Percentiles rank a stretch among this genome's conserved stretches.
Evolutionary conservation across 2,113 vertebrate species (phyloP).

Genomic region (Tenrec ecaudatus): DNA sequence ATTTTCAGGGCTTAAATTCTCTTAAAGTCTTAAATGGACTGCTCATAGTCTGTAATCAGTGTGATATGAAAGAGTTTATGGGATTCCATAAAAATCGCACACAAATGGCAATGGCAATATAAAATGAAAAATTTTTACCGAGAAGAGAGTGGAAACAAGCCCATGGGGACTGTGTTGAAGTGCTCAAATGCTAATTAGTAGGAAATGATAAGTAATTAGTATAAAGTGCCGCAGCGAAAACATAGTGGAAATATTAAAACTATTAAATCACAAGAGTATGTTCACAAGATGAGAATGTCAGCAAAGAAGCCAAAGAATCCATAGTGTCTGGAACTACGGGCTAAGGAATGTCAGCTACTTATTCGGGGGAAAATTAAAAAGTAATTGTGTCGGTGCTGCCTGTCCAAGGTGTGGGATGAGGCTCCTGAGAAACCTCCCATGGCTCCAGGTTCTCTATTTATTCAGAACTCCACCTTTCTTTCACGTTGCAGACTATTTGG

Average conservation of each 20-base stretch:
- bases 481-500: background rate
- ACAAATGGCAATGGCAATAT: background rate
- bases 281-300: background rate
- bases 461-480: constrained; percentile 23
- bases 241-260: constrained; percentile 60
- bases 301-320: background rate
- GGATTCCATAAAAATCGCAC: background rate
- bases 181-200: constrained; percentile 9
- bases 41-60: background rate
- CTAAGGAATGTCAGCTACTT: constrained; percentile 40
- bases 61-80: background rate
- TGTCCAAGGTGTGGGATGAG: background rate
- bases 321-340: background rate
- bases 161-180: background rate
- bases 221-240: constrained; percentile 23
- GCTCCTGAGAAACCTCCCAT: constrained; percentile 10
- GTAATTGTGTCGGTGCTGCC: background rate
- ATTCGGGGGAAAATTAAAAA: constrained; percentile 35
- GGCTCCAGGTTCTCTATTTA: constrained; percentile 39
- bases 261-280: constrained; percentile 28
- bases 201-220: constrained; percentile 13
- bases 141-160: background rate
- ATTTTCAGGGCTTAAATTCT: constrained; percentile 26
- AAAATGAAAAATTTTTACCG: background rate
- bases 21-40: background rate